Evolutionary conservation across 2,888 invertebrate species (phyloP).

Genomic region (Eupsilia transversa): DNA sequence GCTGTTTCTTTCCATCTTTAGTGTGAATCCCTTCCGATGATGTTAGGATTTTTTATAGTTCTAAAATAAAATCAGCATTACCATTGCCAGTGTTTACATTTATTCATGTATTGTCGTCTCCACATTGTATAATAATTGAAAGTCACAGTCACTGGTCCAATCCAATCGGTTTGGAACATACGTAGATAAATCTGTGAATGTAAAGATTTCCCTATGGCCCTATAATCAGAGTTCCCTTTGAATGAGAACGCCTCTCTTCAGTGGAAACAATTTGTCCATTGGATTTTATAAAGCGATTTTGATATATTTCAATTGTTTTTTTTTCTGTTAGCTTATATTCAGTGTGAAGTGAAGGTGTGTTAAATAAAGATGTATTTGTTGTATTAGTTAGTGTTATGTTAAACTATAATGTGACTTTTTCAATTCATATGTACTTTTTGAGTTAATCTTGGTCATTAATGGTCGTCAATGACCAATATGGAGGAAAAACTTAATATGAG

Average conservation of each 20-base stretch:
- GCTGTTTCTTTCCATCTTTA: no score
- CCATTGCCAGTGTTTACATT: neutral
- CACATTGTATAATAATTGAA: slow-evolving; percentile 31
- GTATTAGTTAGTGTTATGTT: neutral
- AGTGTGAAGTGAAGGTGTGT: neutral
- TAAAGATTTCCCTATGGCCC: slow-evolving; percentile 75
- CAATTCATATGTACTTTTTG: neutral
- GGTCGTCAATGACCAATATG: no score
- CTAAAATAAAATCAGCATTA: no score
- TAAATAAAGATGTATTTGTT: neutral
- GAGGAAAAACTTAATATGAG: no score
- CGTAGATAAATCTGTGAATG: slow-evolving; percentile 68
- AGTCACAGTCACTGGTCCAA: slow-evolving; percentile 22
- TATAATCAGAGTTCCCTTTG: slow-evolving; percentile 66
- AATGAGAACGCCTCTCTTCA: slow-evolving; percentile 34
- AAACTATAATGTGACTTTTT: no score
- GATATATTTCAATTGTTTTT: slow-evolving; percentile 27
- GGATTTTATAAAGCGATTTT: slow-evolving; percentile 41
- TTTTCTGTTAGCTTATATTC: neutral
- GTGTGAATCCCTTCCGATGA: no score
- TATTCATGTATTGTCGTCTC: neutral
- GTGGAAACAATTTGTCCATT: slow-evolving; percentile 56
- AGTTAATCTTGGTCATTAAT: neutral
- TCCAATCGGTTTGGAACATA: slow-evolving; percentile 41
- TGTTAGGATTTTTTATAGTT: no score